Conservation (phyloP, 2,797 vertebrate genomes). For the Cossypha niveicapilla region DNA sequence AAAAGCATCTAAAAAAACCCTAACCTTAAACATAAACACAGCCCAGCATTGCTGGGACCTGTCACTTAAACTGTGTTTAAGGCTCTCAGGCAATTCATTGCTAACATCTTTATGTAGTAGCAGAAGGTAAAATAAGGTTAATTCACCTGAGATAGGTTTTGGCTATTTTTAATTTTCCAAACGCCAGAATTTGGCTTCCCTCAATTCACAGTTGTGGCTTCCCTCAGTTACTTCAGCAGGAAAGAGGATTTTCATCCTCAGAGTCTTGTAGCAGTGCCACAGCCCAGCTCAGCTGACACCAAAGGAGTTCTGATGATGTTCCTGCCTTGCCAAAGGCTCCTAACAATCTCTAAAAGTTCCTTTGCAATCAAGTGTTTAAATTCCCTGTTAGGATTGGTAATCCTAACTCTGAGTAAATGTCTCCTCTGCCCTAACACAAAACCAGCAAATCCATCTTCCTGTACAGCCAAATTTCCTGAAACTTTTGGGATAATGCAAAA, state of each 20-base stretch:
- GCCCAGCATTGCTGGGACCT: neutral
- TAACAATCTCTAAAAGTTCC: neutral
- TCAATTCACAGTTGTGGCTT: neutral
- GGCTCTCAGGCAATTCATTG: neutral
- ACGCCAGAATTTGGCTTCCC: neutral
- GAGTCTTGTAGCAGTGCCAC: neutral
- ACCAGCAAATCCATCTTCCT: neutral
- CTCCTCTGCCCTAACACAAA: neutral
- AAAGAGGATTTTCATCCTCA: neutral
- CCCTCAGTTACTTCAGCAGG: neutral
- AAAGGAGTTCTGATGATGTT: neutral
- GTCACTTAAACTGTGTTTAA: neutral
- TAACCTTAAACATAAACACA: neutral
- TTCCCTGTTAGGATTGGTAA: neutral
- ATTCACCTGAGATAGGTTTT: neutral
- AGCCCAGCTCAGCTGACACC: neutral
- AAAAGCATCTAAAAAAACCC: neutral
- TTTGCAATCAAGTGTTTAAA: neutral
- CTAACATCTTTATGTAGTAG: neutral
- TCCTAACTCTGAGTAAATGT: neutral
- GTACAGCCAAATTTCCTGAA: neutral
- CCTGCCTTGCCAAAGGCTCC: neutral
- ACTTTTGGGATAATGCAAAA: neutral
- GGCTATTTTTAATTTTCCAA: neutral
- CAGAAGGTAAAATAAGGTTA: neutral